Percentiles rank a stretch among this genome's conserved stretches.
phyloP scores from a whole-genome alignment of 2,797 vertebrate species.

The Mormyrus proboscirostris region DNA sequence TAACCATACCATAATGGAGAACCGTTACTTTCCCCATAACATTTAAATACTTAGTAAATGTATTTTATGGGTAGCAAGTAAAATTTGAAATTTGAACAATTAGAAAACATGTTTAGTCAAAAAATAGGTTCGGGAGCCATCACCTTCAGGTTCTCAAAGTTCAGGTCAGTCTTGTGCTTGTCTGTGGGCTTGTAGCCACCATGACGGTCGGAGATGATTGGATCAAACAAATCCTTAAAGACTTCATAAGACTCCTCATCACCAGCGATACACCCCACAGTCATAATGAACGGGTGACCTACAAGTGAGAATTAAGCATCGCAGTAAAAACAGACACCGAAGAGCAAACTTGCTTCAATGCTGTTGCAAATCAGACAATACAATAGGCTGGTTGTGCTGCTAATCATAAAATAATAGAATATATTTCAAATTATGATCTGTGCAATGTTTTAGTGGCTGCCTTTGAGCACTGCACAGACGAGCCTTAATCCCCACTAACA shows the following conservation, averaged over 20 bases:
- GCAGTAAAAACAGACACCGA: neutral
- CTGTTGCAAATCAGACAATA: neutral
- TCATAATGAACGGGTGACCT: slow-evolving; percentile 91
- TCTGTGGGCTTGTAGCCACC: slow-evolving; percentile 74
- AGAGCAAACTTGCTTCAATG: neutral
- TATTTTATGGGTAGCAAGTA: neutral
- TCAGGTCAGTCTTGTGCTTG: slow-evolving; percentile 73
- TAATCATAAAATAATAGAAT: neutral
- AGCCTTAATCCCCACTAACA: neutral
- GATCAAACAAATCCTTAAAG: slow-evolving; percentile 72
- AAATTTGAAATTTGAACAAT: neutral
- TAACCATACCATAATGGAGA: neutral
- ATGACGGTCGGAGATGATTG: slow-evolving; percentile 72
- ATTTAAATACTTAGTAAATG: neutral
- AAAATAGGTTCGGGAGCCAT: neutral
- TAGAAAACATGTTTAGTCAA: neutral
- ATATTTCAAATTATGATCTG: neutral
- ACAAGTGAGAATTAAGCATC: neutral
- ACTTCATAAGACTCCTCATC: slow-evolving; percentile 67
- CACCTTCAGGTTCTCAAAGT: slow-evolving; percentile 77
- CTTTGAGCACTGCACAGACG: neutral
- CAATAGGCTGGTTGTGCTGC: neutral
- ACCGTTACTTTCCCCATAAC: neutral
- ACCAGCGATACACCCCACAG: slow-evolving; percentile 72
- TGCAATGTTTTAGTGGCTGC: neutral